Conservation (phyloP, 2,113 vertebrate genomes). For the Cyanoliseus patagonus region DNA sequence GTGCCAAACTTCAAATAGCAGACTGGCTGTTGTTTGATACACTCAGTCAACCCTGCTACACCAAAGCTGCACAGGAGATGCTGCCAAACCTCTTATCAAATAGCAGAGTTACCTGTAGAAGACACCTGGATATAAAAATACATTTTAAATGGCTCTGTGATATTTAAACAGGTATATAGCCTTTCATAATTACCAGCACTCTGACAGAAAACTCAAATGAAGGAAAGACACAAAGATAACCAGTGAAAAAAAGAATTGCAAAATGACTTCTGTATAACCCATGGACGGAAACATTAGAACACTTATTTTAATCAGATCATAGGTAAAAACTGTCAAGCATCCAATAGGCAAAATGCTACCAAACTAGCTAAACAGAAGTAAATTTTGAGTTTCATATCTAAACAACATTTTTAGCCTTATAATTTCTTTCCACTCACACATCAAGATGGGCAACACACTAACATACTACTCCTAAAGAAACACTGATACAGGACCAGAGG, state of each 20-base stretch:
- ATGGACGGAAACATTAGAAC: not conserved
- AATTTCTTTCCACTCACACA: not conserved
- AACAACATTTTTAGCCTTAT: not conserved
- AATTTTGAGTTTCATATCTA: not conserved
- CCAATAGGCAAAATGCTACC: not conserved
- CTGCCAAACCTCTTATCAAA: not conserved
- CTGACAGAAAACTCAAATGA: not conserved
- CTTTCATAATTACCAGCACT: not conserved
- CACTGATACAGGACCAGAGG: not conserved
- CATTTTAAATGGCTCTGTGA: not conserved
- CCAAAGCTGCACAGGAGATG: not conserved
- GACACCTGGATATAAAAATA: not conserved
- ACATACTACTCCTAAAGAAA: not conserved
- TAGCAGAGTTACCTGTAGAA: not conserved
- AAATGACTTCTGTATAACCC: not conserved
- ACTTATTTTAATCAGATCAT: not conserved
- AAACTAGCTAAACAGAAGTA: not conserved
- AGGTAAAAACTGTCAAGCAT: not conserved
- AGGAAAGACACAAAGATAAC: not conserved
- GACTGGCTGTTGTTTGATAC: not conserved
- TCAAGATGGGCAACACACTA: not conserved
- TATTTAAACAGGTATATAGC: not conserved
- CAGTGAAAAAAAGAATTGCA: not conserved
- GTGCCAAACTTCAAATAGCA: not conserved
- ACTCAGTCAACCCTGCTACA: not conserved